phyloP scores from a whole-genome alignment of 35 echinoderm and acorn worm species.

The Diadema setosum region DNA sequence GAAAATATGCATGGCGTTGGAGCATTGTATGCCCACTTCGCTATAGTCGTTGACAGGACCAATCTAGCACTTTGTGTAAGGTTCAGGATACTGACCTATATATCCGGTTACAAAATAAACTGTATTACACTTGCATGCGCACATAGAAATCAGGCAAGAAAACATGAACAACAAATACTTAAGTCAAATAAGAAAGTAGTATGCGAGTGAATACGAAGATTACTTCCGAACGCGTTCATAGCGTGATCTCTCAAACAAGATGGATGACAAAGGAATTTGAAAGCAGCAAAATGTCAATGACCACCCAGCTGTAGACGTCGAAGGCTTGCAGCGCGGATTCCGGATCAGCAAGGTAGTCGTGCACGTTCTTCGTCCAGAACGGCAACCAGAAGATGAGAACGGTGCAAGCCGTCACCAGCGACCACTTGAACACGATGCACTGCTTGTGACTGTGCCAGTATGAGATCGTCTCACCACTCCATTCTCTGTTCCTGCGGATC shows the following conservation, averaged over 20 bases:
- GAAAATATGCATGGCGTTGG: no score
- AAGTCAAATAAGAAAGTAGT: no score
- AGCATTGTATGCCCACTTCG: no score
- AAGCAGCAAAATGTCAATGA: neutral
- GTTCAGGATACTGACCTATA: no score
- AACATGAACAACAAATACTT: no score
- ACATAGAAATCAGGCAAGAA: no score
- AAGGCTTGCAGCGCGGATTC: neutral
- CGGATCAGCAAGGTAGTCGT: neutral
- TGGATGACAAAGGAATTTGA: slow-evolving; percentile 5
- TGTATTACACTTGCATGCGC: no score
- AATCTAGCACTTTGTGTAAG: no score
- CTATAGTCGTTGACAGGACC: no score
- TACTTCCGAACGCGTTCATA: neutral
- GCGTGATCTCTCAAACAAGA: neutral
- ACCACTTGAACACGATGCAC: neutral
- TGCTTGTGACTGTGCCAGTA: neutral
- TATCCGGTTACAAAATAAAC: no score
- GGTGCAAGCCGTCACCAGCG: neutral
- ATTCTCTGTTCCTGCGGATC: neutral
- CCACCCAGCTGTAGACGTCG: neutral
- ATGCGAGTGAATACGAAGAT: no score
- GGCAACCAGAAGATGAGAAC: neutral
- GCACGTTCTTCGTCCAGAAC: neutral
- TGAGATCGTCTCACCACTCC: neutral